These are phyloP conservation scores for Aeoliscus strigatus DNA, from an alignment of 2,797 vertebrate genomes.

Conservation along the genomic window DNA sequence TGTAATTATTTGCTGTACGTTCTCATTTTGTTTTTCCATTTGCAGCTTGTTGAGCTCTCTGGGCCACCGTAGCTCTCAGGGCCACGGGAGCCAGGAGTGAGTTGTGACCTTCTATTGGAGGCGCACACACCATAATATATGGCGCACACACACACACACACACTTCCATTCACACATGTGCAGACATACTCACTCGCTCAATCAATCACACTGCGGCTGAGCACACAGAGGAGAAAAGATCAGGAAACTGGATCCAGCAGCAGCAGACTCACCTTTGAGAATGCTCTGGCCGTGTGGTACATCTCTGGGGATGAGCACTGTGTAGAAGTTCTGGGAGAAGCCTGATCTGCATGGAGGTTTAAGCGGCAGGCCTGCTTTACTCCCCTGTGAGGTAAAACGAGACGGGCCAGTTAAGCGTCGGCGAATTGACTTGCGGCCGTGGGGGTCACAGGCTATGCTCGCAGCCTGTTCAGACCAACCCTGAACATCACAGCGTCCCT, in stretches of 20 bases:
- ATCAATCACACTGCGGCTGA: conserved; percentile 20
- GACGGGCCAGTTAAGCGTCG: conserved; percentile 50
- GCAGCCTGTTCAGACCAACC: conserved; percentile 33
- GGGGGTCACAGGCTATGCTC: conserved; percentile 40
- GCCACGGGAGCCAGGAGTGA: conserved; percentile 10
- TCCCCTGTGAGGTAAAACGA: conserved; percentile 69
- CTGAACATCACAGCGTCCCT: conserved; percentile 23
- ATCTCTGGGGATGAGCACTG: conserved; percentile 85
- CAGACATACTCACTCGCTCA: conserved; percentile 23
- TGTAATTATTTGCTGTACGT: too few species aligned
- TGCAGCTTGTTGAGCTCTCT: too few species aligned
- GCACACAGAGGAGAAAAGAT: conserved; percentile 28
- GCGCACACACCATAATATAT: conserved; percentile 9
- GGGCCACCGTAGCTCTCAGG: too few species aligned
- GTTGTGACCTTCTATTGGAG: conserved; percentile 39
- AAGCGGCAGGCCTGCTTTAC: conserved; percentile 78
- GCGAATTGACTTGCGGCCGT: conserved; percentile 53
- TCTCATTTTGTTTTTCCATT: too few species aligned
- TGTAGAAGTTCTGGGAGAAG: conserved; percentile 93
- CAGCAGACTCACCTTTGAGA: conserved; percentile 86
- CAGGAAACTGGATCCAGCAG: conserved; percentile 44
- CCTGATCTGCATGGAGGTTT: conserved; percentile 84
- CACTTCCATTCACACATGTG: conserved; percentile 17
- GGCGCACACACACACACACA: conserved; percentile 1
- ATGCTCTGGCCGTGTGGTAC: conserved; percentile 86